Percentiles rank a stretch among this genome's conserved stretches.
Conservation (phyloP, 2,888 invertebrate species). For the Gandaritis pyraliata region DNA sequence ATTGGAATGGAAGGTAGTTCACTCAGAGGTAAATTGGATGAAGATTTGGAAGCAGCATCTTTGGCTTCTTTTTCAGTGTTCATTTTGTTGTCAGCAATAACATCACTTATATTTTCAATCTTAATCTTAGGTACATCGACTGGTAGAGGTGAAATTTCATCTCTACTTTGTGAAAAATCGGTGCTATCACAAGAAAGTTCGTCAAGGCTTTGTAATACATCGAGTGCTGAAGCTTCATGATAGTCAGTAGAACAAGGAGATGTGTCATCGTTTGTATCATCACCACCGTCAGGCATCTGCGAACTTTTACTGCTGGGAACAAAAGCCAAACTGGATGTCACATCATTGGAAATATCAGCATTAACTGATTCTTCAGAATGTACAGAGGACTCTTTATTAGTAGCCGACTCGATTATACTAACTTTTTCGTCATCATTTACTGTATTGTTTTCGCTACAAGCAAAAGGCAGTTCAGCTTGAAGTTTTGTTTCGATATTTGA, state of each 20-base stretch:
- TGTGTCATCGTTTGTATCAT: constrained; percentile 76
- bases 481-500: constrained; percentile 38
- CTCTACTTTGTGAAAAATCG: constrained; percentile 78
- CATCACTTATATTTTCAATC: constrained; percentile 36
- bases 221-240: constrained; percentile 79
- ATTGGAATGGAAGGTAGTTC: constrained; percentile 73
- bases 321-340: constrained; percentile 79
- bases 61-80: constrained; percentile 38
- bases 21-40: constrained; percentile 61
- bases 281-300: constrained; percentile 60
- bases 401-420: constrained; percentile 50
- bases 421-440: constrained; percentile 61
- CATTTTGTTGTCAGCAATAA: constrained; percentile 31
- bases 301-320: constrained; percentile 78
- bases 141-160: constrained; percentile 53
- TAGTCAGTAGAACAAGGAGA: constrained; percentile 80
- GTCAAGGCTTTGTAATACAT: constrained; percentile 71
- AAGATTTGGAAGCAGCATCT: constrained; percentile 43
- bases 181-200: constrained; percentile 76
- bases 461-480: constrained; percentile 36
- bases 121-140: constrained; percentile 40
- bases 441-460: constrained; percentile 49
- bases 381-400: constrained; percentile 64
- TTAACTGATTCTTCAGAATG: constrained; percentile 75
- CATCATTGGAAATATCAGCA: constrained; percentile 75